Base-by-base conservation (phyloP, 2,888 invertebrate genomes). In the Drosophila anomalata region DNA sequence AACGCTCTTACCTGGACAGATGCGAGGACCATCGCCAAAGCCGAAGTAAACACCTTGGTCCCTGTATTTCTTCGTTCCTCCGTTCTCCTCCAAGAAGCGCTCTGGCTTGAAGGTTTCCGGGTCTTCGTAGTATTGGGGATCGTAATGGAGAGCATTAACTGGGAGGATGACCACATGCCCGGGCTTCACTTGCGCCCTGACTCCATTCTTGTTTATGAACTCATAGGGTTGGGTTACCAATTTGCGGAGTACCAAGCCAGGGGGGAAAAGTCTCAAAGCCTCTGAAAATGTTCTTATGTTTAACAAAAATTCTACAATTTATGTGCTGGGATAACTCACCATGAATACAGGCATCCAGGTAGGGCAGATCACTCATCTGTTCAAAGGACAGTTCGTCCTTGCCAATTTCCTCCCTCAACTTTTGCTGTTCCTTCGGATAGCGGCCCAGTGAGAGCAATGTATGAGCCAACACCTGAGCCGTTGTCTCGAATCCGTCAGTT, bases 401-500 rank as follows among this genome's bases (percentile, higher is more conserved):
- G 12, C 73, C 66, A 6, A 91, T 73, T 67, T 91, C 91, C 5
- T 75, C 55, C 0, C 88, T 78, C 8, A 91, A 59, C 14, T 72
- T 75, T 0, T 78, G 57, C 56, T 90, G 91, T 2, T 73, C 66
- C 7, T 72, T 57, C 3, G 78, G 76, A 71, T 90, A 59, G 11
- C 87, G 85, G 0, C 80, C 90, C 24, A 91, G 47, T 63, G 87
- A 58, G 14, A 89, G 73, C 4, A 91, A 52, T 1, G 82, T 77
- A 41, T 89, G 88, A 2, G 88, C 42, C 5, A 91, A 59, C 0
- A 89, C 84, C 7, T 76, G 55, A 0, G 90, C 85, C 0, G 90
- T 89, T 1, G 91, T 91, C 69, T 90, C 89, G 20, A 90, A 89
- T 8, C 91, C 91, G 65, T 91, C 91, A 1, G 89, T 71, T 11